A percentile compares a stretch with the other conserved stretches of the same genome.
These are phyloP conservation scores for Eulemur rufifrons DNA, from an alignment of 2,113 vertebrate genomes.

Conservation along the genomic window DNA sequence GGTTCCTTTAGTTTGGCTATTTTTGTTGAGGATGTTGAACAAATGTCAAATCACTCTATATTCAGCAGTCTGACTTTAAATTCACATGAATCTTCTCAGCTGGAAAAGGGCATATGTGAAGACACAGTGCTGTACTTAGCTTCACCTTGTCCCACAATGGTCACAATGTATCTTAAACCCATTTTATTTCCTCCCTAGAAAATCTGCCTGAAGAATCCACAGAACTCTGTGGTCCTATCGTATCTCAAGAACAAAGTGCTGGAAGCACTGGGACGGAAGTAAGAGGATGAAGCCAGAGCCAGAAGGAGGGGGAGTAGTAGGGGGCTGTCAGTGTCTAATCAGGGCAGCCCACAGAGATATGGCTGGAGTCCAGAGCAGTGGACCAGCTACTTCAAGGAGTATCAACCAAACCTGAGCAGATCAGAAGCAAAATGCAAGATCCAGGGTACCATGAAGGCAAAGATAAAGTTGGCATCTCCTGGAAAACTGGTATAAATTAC, in stretches of 20 bases:
- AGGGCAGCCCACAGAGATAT: neutral
- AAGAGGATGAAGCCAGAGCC: neutral
- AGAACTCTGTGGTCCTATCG: neutral
- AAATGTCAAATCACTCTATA: neutral
- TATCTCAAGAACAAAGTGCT: neutral
- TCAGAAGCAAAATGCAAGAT: neutral
- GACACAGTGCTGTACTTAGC: neutral
- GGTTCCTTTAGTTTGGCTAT: neutral
- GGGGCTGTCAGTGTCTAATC: rapidly evolving
- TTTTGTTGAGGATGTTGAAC: neutral
- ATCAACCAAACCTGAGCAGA: neutral
- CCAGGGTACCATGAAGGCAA: neutral
- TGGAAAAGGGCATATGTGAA: neutral
- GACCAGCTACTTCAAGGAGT: rapidly evolving
- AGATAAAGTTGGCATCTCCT: neutral
- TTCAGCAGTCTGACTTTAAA: neutral
- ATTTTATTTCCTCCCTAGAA: neutral
- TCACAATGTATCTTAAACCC: neutral
- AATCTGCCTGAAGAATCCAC: neutral
- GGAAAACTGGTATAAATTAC: neutral
- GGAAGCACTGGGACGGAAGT: neutral
- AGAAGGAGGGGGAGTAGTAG: rapidly evolving
- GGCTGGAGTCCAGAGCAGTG: neutral
- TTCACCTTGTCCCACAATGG: neutral
- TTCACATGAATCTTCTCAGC: neutral